Evolutionary conservation across 2,888 invertebrate genomes (phyloP).

Genomic region (Fabriciana adippe): DNA sequence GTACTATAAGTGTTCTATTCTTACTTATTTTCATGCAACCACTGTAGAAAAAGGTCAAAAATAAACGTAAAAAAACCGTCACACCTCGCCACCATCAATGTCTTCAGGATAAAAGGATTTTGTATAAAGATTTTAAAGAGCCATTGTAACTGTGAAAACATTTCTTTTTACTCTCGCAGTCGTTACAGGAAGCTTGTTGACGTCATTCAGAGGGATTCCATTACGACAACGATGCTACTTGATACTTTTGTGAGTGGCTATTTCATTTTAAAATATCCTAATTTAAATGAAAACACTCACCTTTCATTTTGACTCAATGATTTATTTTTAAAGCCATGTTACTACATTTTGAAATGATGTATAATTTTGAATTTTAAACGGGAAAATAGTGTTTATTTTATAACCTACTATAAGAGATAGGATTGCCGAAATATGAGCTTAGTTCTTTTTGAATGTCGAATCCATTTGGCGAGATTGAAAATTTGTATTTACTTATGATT

Average conservation of each 20-base stretch:
- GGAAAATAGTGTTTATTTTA: too few relatives aligned
- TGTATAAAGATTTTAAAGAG: slow-evolving; percentile 49
- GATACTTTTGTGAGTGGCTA: slow-evolving; percentile 53
- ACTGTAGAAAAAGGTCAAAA: slow-evolving; percentile 18
- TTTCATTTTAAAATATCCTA: slow-evolving; percentile 55
- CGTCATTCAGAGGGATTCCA: slow-evolving; percentile 60
- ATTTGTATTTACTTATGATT: too few relatives aligned
- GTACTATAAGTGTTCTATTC: too few relatives aligned
- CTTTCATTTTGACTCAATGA: slow-evolving; percentile 2
- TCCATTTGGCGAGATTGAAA: too few relatives aligned
- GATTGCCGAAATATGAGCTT: too few relatives aligned
- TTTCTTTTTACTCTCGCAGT: slow-evolving; percentile 51
- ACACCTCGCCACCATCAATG: slow-evolving; percentile 30
- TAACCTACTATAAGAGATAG: too few relatives aligned
- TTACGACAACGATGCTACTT: slow-evolving; percentile 57
- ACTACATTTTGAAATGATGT: too few relatives aligned
- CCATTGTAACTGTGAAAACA: slow-evolving; percentile 57
- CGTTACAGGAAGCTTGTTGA: slow-evolving; percentile 41
- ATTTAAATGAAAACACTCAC: slow-evolving; percentile 23
- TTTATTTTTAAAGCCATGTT: slow-evolving; percentile 4
- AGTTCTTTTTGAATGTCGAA: too few relatives aligned
- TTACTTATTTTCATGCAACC: slow-evolving; percentile 6
- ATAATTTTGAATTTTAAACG: too few relatives aligned
- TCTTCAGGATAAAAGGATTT: slow-evolving; percentile 44
- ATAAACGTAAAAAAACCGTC: slow-evolving; percentile 27